Evolutionary conservation across 2,797 vertebrate genomes (phyloP).

Genomic region (Neostethus bicornis): DNA sequence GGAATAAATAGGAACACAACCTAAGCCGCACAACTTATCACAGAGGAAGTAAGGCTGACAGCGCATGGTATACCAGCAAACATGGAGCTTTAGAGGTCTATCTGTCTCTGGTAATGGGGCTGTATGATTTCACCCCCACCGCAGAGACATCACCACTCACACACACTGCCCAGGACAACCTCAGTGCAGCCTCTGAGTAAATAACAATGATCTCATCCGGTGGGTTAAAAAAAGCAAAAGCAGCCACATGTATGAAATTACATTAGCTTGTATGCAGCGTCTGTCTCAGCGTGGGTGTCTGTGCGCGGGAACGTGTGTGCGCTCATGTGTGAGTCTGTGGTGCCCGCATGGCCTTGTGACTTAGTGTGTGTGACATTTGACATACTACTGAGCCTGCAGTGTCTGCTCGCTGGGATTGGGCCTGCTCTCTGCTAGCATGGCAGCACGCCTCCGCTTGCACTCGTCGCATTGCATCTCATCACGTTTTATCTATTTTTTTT

Average conservation of each 20-base stretch:
- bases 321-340: slow-evolving; percentile 7
- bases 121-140: slow-evolving; percentile 24
- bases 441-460: slow-evolving; percentile 64
- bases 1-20: slow-evolving; percentile 50
- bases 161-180: slow-evolving; percentile 8
- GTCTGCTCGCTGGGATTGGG: slow-evolving; percentile 43
- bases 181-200: slow-evolving; percentile 4
- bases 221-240: not conserved
- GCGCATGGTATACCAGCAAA: slow-evolving; percentile 15
- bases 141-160: slow-evolving; percentile 8
- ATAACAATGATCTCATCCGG: slow-evolving; percentile 1
- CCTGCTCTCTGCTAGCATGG: slow-evolving; percentile 52
- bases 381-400: slow-evolving; percentile 67
- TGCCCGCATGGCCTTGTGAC: slow-evolving; percentile 54
- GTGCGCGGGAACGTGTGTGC: slow-evolving; percentile 6
- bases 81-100: slow-evolving; percentile 35
- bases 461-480: slow-evolving; percentile 62
- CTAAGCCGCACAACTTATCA: slow-evolving; percentile 33
- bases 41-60: slow-evolving; percentile 55
- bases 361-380: slow-evolving; percentile 72
- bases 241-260: slow-evolving; percentile 10
- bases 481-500: slow-evolving; percentile 25
- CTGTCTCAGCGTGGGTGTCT: slow-evolving; percentile 14
- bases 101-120: slow-evolving; percentile 54
- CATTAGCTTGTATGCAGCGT: slow-evolving; percentile 22